Evolutionary conservation across 2,113 vertebrate genomes (phyloP), one percentile per base, ranked within the genome.

Genomic region (Tichodroma muraria): DNA sequence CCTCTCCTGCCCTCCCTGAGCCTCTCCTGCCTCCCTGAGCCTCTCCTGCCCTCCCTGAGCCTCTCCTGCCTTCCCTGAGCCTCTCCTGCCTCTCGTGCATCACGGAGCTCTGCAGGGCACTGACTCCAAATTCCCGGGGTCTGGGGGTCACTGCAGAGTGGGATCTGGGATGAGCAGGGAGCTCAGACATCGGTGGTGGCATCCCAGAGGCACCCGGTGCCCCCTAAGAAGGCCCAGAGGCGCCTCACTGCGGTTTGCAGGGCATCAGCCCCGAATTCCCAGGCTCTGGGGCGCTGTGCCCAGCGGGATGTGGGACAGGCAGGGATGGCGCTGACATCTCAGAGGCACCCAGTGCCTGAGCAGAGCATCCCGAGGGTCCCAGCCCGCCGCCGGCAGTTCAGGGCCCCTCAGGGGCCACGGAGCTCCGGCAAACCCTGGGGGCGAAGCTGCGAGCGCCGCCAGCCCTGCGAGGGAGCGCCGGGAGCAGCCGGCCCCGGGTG

Each of bases 261-360:
- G 53, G 71, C n/a, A 3, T 30, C 7, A 2, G 35, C 1, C 24
- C 35, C 65, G 9, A 40, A 70, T 11, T 9, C 33, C 63, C 28
- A 4, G 20, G 10, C 1, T 28, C 20, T 10, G 25, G 20, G 15
- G 3, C 24, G 0, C n/a, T 3, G 5, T 2, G 25, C 4, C 18
- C 19, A 16, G 33, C 1, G 1, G 15, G 27, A 24, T 33, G 4
- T 13, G 47, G 47, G 37, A 17, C 10, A 5, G 4, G 16, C 28
- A 9, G 40, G 40, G 57, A n/a, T 1, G 47, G 4, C 0, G 18
- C 8, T 27, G 52, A 6, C 37, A 42, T 0, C 53, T 22, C 60
- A 23, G 30, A 4, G 33, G 8, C 21, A 13, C 44, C 33, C 61
- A 44, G 45, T 5, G 19, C 89, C 69, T 31, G 7, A 8, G 5